These are phyloP conservation scores for Thecophora atra DNA, from an alignment of 2,888 invertebrate species.

Conservation along the genomic window DNA sequence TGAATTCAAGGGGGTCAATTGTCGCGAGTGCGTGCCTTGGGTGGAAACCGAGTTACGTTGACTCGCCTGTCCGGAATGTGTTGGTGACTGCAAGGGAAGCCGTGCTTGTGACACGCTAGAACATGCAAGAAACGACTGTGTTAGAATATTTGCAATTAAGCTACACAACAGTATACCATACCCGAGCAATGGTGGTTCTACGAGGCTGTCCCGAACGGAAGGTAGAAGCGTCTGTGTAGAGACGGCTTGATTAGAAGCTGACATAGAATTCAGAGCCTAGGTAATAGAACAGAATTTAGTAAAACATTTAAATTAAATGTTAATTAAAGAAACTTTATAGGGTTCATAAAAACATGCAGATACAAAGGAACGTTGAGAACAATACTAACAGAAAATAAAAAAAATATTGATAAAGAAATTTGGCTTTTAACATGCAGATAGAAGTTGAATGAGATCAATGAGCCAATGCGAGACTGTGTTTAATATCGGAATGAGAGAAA, in stretches of 20 bases:
- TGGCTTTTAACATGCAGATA: too few relatives aligned
- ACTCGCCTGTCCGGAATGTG: constrained; percentile 60
- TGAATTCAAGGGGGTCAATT: constrained; percentile 69
- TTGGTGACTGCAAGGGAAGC: constrained; percentile 59
- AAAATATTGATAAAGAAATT: too few relatives aligned
- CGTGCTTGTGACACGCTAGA: constrained; percentile 62
- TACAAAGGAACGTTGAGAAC: too few relatives aligned
- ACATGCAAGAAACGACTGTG: background rate
- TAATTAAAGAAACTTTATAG: too few relatives aligned
- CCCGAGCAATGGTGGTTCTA: constrained; percentile 70
- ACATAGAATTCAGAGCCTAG: constrained; percentile 70
- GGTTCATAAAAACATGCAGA: too few relatives aligned
- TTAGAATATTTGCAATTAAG: background rate
- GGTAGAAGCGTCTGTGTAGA: constrained; percentile 72
- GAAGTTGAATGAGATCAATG: too few relatives aligned
- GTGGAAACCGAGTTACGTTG: constrained; percentile 66
- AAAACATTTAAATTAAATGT: too few relatives aligned
- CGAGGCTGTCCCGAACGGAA: constrained; percentile 74
- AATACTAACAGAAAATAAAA: too few relatives aligned
- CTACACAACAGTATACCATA: constrained; percentile 51
- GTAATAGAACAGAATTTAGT: background rate
- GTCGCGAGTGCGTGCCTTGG: constrained; percentile 66
- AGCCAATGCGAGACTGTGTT: too few relatives aligned
- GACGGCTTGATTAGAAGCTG: constrained; percentile 70
- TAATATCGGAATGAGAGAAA: too few relatives aligned